Base-by-base conservation (phyloP, 2,888 invertebrate species). In the Leucophenga maculata region DNA sequence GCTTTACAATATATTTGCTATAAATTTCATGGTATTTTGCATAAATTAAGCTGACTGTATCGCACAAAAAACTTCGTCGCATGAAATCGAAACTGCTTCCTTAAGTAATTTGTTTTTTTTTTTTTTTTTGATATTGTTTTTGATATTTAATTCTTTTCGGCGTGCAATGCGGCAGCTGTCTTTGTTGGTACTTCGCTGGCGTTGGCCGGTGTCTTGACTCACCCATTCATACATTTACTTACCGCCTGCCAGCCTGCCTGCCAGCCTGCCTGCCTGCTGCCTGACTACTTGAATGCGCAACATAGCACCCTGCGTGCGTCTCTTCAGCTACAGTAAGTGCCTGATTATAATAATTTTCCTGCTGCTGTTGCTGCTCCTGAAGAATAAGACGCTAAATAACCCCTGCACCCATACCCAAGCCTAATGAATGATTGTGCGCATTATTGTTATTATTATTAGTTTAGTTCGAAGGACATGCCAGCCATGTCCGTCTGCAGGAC, bases 401-500 rank as follows among this genome's bases (percentile, higher is more conserved):
- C 46, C 46, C 46, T 62, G 57, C 32, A 39, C 11, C 39, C n/a
- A 60, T 46, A 62, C 62, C 62, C 62, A 62, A 60, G 32, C 0
- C 14, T 55, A 62, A 62, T 62, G 62, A 62, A 48, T 22, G 62
- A 62, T 62, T 62, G 62, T 62, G 62, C 62, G 62, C 44, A 31
- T 62, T 46, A 62, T 62, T 62, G 44, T 62, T 62, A 46, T 46
- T 62, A 46, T 46, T 44, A 62, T 62, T 60, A 32, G 18, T 55
- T 55, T 22, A 55, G 20, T 55, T 20, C 22, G 13, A 62, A 62
- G 46, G 46, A 62, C 46, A 46, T 62, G 3, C 39, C 8, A 39
- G 11, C 39, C 3, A 39, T 8, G 39, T 39, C 39, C 65, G 66
- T n/a, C 66, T 46, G 68, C 52, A 69, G 68, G 68, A 71, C 67